A percentile compares a stretch with the other conserved stretches of the same genome.
These are phyloP conservation scores for Hylyphantes graminicola DNA, from an alignment of 1,140 invertebrate genomes.

Conservation along the genomic window DNA sequence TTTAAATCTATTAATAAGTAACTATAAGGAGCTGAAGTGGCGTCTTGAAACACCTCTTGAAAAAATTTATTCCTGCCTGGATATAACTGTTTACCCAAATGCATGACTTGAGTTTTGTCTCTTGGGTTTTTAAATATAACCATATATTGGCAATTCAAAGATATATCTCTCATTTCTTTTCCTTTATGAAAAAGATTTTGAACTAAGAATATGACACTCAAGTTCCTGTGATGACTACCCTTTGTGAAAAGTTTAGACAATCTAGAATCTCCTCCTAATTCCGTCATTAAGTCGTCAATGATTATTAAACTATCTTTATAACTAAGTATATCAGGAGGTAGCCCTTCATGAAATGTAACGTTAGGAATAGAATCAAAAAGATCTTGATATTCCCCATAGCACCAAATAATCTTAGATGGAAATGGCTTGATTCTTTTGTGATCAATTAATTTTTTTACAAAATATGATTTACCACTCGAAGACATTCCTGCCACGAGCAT, in stretches of 20 bases:
- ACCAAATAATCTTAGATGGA: neutral
- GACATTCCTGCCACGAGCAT: neutral
- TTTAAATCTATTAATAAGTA: constrained; percentile 23
- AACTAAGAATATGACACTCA: constrained; percentile 68
- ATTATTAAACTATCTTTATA: constrained; percentile 56
- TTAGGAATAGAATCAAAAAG: constrained; percentile 6
- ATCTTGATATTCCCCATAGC: constrained; percentile 1
- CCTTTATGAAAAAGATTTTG: constrained; percentile 63
- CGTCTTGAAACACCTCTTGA: constrained; percentile 65
- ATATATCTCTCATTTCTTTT: no score
- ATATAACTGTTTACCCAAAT: neutral
- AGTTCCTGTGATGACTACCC: constrained; percentile 67
- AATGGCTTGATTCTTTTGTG: neutral
- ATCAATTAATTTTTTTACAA: constrained; percentile 22
- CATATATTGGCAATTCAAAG: no score
- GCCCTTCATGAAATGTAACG: constrained; percentile 22
- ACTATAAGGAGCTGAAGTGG: neutral
- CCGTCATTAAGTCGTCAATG: constrained; percentile 68
- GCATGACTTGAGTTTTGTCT: neutral
- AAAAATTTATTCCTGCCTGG: neutral
- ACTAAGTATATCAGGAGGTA: neutral
- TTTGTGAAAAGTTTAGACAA: constrained; percentile 69
- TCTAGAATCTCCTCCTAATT: constrained; percentile 63
- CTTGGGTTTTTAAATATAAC: neutral
- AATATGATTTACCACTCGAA: neutral